Evolutionary conservation across 2,797 vertebrate species (phyloP).

Genomic region (Microctenopoma lineatum): DNA sequence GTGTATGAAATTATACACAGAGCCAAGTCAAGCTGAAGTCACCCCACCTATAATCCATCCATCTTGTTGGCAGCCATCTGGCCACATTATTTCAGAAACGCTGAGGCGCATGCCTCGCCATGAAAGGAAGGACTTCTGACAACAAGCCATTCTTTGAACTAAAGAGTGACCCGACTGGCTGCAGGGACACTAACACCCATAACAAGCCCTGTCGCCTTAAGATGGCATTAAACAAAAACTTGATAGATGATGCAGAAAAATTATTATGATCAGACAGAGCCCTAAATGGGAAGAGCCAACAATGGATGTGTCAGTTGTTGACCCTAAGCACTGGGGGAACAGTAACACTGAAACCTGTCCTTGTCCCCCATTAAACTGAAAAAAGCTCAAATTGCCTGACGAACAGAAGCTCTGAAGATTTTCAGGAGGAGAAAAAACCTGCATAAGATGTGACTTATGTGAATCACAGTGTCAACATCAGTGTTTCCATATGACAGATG

Average conservation of each 20-base stretch:
- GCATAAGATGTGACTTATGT: slow-evolving; percentile 20
- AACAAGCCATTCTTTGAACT: slow-evolving; percentile 74
- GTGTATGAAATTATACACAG: slow-evolving; percentile 77
- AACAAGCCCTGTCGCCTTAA: slow-evolving; percentile 62
- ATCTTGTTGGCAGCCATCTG: slow-evolving; percentile 86
- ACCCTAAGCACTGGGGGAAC: slow-evolving; percentile 40
- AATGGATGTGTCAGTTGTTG: slow-evolving; percentile 51
- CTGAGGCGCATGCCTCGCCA: slow-evolving; percentile 45
- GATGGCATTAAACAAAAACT: slow-evolving; percentile 73
- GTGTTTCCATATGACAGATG: slow-evolving; percentile 35
- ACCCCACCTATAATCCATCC: slow-evolving; percentile 84
- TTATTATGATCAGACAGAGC: slow-evolving; percentile 65
- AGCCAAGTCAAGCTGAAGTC: slow-evolving; percentile 78
- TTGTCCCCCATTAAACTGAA: slow-evolving; percentile 27
- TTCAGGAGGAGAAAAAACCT: slow-evolving; percentile 3
- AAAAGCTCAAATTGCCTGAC: slow-evolving; percentile 33
- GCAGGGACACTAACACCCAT: slow-evolving; percentile 52
- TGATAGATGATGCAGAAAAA: slow-evolving; percentile 82
- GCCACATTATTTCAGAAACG: slow-evolving; percentile 75
- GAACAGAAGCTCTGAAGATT: slow-evolving; percentile 33
- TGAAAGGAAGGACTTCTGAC: slow-evolving; percentile 61
- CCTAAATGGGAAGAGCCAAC: slow-evolving; percentile 61
- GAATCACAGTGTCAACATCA: slow-evolving; percentile 35
- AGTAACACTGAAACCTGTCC: slow-evolving; percentile 46
- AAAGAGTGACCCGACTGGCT: slow-evolving; percentile 61